A percentile compares a stretch with the other conserved stretches of the same genome.
These are phyloP conservation scores for Mugil cephalus DNA, from an alignment of 2,113 vertebrate genomes.

Conservation along the genomic window DNA sequence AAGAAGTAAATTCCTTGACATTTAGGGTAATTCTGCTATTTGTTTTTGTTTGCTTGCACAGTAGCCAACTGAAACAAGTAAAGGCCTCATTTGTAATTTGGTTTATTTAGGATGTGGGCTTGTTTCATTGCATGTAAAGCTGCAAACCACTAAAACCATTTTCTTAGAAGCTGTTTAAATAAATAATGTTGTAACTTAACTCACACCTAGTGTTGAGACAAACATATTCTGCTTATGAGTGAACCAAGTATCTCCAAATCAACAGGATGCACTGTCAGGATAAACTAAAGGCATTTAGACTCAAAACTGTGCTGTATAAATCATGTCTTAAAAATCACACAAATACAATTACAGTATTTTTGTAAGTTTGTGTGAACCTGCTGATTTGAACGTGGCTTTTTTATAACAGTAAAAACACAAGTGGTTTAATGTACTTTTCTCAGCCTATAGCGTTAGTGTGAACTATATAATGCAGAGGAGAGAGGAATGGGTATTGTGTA, in stretches of 20 bases:
- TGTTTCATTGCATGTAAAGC: not conserved
- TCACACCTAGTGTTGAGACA: not conserved
- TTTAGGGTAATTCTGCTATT: not conserved
- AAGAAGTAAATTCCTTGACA: not conserved
- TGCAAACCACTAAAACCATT: not conserved
- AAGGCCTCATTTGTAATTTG: not conserved
- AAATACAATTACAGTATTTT: constrained; percentile 64
- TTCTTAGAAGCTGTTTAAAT: not conserved
- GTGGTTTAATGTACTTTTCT: constrained; percentile 43
- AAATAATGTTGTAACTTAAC: not conserved
- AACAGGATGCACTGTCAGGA: constrained; percentile 9
- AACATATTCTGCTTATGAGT: not conserved
- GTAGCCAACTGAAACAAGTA: not conserved
- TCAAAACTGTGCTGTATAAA: constrained; percentile 24
- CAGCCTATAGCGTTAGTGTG: constrained; percentile 2
- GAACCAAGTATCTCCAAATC: not conserved
- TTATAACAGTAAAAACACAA: constrained; percentile 43
- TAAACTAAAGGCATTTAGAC: constrained; percentile 25
- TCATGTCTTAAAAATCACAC: too few relatives aligned
- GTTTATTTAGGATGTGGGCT: not conserved
- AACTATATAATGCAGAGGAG: constrained; percentile 3
- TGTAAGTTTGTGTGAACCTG: constrained; percentile 55
- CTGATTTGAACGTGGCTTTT: constrained; percentile 63
- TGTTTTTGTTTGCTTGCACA: not conserved
- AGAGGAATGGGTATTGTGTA: not conserved